Evolutionary conservation across 2,797 vertebrate species (phyloP), one percentile per base, ranked within the genome.

Genomic region (Pantherophis vulpinus): DNA sequence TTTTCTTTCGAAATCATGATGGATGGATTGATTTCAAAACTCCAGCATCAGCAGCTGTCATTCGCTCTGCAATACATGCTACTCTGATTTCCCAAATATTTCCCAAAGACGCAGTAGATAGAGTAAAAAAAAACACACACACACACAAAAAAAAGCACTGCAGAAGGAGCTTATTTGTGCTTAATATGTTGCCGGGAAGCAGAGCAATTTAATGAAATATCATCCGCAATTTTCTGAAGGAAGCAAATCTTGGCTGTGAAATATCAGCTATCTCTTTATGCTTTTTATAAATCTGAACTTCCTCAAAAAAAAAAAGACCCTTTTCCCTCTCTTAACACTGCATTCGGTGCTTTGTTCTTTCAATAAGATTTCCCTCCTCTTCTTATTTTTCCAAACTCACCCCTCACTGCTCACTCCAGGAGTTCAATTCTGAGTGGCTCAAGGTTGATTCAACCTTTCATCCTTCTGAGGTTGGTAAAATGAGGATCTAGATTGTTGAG

Each of bases 121-220:
- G 66, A 88, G 86, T 16, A 5, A 25, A 60, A 60, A 60, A 60
- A 54, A 54, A 54, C 10, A 3, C 1, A 37, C 32, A 32, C 32
- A 32, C 32, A 42, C 42, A 42, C 42, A 54, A 4, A 47, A 2
- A 47, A 25, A 93, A 93, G 14, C 87, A 91, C 14, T 3, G 25
- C 79, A 74, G 27, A 1, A 90, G 93, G 94, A 54, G 13, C 18
- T 3, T 87, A 91, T 54, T 13, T 93, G 25, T 27, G 25, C 27
- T 86, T 95, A 93, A 94, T 95, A 92, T 91, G n/a, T 9, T 89
- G 83, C 63, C 92, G 93, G 94, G 32, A 8, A 6, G n/a, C 3
- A 4, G 88, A 92, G 51, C 91, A 5, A 90, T 94, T 54, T 88
- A 94, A 91, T 32, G 93, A 94, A 95, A 93, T 10, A 25, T 93